Base-by-base conservation (phyloP, 2,797 vertebrate species). In the Lagocephalus sceleratus region DNA sequence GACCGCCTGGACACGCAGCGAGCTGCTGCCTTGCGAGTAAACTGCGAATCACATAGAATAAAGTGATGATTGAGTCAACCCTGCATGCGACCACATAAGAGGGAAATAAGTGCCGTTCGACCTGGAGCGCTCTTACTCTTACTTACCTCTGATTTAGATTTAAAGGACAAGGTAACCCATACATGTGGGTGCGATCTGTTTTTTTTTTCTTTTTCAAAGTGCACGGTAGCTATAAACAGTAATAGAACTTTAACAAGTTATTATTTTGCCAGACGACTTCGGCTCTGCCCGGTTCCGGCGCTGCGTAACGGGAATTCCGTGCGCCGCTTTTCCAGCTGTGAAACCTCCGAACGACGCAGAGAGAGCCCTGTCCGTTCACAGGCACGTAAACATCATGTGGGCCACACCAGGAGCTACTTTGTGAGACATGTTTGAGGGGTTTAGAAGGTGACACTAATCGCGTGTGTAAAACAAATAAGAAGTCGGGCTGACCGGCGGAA, bases 221-320 rank as follows among this genome's bases (percentile, higher is more conserved):
- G 39, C 16, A 1, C 38, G 29, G 43, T 21, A 23, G 0, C 4
- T 39, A 40, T 5, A 19, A 5, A 20, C 16, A 12, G n/a, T 14
- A 1, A 23, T 14, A 3, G 6, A 5, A 3, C 20, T 3, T 4
- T 1, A 3, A 6, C 2, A 47, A 51, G 55, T 4, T 3, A 10
- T 1, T 0, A 0, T 16, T 54, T 69, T 43, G 20, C 23, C 6
- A 21, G 6, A 11, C 60, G 1, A 47, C 12, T 66, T 51, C 38
- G 47, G 62, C 22, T 45, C 16, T 3, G 21, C 22, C 32, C 32
- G 11, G 32, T 35, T 35, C 32, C 12, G n/a, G 6, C 6, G 25
- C 47, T 57, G 66, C 66, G 66, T 73, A 66, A 76, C 41, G 62
- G 74, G 60, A 66, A 59, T 59, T 69, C 63, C 70, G 68, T 51